A percentile compares a stretch with the other conserved stretches of the same genome.
phyloP scores from a whole-genome alignment of 2,113 vertebrate species.

The Bubalus kerabau region DNA sequence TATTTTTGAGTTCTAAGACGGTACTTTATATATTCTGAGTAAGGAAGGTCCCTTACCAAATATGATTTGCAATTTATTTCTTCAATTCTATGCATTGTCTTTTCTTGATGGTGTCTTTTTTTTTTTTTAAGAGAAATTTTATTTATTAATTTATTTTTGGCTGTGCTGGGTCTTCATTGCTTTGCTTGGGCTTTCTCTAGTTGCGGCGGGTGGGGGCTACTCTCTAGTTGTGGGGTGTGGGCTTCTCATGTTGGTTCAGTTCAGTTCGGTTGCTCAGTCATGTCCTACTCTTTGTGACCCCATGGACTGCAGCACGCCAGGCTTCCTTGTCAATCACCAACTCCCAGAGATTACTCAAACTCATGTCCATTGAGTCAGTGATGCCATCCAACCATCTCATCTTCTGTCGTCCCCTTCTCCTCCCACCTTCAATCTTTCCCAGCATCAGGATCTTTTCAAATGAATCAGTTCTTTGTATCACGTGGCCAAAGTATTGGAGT shows the following conservation, averaged over 20 bases:
- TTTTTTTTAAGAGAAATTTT: background rate
- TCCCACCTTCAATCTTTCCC: background rate
- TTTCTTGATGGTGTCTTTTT: background rate
- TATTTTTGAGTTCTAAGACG: background rate
- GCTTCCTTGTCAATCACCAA: background rate
- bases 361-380: fast-evolving
- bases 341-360: background rate
- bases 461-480: background rate
- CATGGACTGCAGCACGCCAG: background rate
- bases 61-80: background rate
- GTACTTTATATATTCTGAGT: background rate
- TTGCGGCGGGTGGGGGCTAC: fast-evolving
- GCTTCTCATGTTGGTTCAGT: background rate
- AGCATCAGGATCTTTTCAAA: background rate
- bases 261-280: background rate
- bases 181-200: background rate
- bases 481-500: background rate
- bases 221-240: background rate
- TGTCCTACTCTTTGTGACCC: background rate
- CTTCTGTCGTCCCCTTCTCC: background rate
- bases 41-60: background rate
- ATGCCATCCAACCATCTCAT: background rate
- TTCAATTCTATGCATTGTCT: background rate
- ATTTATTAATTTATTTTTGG: background rate
- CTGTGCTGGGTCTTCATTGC: background rate